Evolutionary conservation across 2,888 invertebrate species (phyloP), one percentile per base, ranked within the genome.

Genomic region (Vesta saturnalis): DNA sequence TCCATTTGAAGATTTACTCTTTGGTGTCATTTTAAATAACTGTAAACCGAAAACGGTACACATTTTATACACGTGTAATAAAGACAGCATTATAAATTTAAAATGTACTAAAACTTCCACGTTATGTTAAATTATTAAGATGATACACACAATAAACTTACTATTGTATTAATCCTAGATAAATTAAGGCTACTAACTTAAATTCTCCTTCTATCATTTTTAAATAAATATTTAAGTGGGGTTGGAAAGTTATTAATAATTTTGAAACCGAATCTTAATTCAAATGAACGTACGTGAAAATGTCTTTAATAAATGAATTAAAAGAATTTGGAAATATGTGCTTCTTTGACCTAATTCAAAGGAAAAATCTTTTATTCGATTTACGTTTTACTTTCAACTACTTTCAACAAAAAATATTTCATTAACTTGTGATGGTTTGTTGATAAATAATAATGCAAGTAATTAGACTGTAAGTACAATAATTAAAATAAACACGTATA

Each of bases 11-110:
- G 39, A 14, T 59, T 67, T 64, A 14, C 58, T 67, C 10, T 60
- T 57, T 8, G 67, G 70, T 61, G 70, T 46, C 70, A 70, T 70
- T 15, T 57, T n/a, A 18, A 55, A 2, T 35, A 64, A 64, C 59
- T 58, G 62, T 6, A 49, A 21, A 52, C 67, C 62, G 49, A 59
- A 52, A 19, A 54, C 47, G 14, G 22, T 23, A 67, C 47, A 61
- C 49, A 39, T 14, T 61, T 67, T 49, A 67, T 56, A 57, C 21
- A 35, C 23, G 23, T 60, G 49, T 23, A 30, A 22, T 19, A 60
- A 22, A 16, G 54, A 46, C 18, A 60, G 55, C 59, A 65, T 65
- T 12, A 35, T 58, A 1, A 12, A 46, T 18, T 18, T 15, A 22
- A 21, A 46, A 4, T 49, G 4, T 8, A 49, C 15, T 18, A 19